Evolutionary conservation across 2,113 vertebrate species (phyloP).

Genomic region (Microtus pennsylvanicus): DNA sequence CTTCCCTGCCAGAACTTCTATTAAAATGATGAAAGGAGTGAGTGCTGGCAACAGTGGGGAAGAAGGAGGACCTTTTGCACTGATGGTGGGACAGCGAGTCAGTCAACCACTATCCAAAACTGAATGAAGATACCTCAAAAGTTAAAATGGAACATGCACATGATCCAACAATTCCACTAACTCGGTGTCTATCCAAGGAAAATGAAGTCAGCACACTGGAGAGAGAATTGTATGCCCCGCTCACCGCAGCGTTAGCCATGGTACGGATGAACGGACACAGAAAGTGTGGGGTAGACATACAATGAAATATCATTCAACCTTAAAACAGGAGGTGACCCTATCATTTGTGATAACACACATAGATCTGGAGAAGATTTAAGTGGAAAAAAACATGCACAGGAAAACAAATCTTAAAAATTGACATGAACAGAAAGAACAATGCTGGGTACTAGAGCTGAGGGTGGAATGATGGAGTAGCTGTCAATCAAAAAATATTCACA

Average conservation of each 20-base stretch:
- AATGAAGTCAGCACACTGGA: not conserved
- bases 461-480: too few species aligned
- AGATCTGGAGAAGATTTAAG: not conserved
- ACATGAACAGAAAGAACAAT: not conserved
- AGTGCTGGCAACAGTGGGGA: not conserved
- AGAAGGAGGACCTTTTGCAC: too few species aligned
- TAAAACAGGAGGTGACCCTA: not conserved
- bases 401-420: not conserved
- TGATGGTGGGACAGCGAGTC: not conserved
- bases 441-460: not conserved
- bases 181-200: not conserved
- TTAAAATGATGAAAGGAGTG: not conserved
- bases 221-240: not conserved
- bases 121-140: not conserved
- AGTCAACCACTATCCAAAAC: not conserved
- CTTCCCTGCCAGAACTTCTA: not conserved
- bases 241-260: too few species aligned
- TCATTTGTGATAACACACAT: not conserved
- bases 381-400: not conserved
- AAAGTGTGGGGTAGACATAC: not conserved
- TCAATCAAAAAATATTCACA: too few species aligned
- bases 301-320: not conserved
- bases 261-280: not conserved
- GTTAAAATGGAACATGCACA: not conserved
- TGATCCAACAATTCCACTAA: not conserved